phyloP scores from a whole-genome alignment of 1,140 invertebrate genomes.

The Drosophila punjabiensis region DNA sequence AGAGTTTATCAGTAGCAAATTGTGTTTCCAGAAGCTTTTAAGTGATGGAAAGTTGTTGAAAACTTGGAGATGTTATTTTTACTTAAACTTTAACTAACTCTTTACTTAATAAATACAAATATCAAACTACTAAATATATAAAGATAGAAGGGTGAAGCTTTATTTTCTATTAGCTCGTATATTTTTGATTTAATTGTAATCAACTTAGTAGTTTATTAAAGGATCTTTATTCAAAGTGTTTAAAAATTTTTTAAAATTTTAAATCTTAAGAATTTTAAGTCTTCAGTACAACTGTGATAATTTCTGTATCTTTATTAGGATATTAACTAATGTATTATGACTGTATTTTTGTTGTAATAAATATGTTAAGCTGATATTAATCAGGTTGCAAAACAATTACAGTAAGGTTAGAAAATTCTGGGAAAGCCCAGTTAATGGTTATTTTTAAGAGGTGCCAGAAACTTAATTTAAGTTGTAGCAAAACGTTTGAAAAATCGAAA shows the following conservation, averaged over 20 bases:
- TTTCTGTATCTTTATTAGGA: too few relatives aligned
- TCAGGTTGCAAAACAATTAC: neutral
- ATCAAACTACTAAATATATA: too few relatives aligned
- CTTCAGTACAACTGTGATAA: too few relatives aligned
- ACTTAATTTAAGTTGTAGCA: neutral
- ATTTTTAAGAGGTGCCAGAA: slow-evolving; percentile 1
- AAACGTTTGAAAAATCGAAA: neutral
- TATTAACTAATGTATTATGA: too few relatives aligned
- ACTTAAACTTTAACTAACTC: neutral
- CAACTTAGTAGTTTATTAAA: too few relatives aligned
- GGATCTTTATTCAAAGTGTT: too few relatives aligned
- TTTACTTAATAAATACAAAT: neutral
- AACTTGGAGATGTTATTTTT: neutral
- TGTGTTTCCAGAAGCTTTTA: slow-evolving; percentile 4
- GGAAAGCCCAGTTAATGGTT: slow-evolving; percentile 4
- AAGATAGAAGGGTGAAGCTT: too few relatives aligned
- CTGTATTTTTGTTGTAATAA: too few relatives aligned
- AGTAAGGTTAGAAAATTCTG: neutral
- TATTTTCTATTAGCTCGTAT: too few relatives aligned
- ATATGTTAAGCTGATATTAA: neutral
- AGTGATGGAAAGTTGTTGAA: neutral
- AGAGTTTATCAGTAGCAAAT: slow-evolving; percentile 5
- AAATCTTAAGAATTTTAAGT: too few relatives aligned
- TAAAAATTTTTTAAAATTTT: too few relatives aligned
- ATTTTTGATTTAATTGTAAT: too few relatives aligned